These are phyloP conservation scores for Pelobates fuscus DNA, from an alignment of 2,113 vertebrate genomes.

Conservation along the genomic window DNA sequence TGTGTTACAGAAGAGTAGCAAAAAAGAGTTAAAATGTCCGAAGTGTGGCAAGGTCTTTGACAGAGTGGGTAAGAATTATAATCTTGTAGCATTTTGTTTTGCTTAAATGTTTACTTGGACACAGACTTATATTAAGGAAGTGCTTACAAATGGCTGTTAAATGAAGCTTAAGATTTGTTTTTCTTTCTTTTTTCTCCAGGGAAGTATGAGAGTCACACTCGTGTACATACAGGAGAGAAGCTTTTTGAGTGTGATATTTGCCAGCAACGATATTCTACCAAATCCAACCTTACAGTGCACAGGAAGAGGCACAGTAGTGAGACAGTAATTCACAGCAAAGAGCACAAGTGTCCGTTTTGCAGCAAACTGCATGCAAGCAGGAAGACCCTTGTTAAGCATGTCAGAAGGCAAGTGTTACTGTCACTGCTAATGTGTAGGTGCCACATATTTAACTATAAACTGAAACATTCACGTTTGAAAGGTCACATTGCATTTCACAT, in stretches of 20 bases:
- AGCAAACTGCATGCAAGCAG: conserved; percentile 95
- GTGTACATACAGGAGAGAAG: conserved; percentile 96
- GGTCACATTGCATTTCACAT: no score
- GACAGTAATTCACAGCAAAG: conserved; percentile 86
- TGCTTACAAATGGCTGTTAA: no score
- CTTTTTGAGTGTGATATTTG: conserved; percentile 97
- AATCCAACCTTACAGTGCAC: conserved; percentile 96
- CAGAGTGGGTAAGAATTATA: conserved; percentile 83
- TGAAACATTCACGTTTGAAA: no score
- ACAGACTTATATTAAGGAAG: no score
- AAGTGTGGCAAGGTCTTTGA: conserved; percentile 96
- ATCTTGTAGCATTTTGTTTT: neutral
- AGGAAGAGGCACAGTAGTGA: conserved; percentile 89
- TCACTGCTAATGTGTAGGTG: neutral
- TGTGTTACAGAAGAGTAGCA: conserved; percentile 80
- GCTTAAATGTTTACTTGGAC: no score
- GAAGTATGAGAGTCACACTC: conserved; percentile 94
- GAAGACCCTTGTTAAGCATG: conserved; percentile 92
- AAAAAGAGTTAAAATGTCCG: conserved; percentile 89
- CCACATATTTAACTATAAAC: no score
- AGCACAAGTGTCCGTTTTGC: conserved; percentile 94
- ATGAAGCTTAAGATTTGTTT: neutral
- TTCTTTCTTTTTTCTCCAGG: conserved; percentile 68
- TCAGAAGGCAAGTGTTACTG: conserved; percentile 79
- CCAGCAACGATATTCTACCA: conserved; percentile 94